Percentiles rank a stretch among this genome's conserved stretches.
phyloP scores from a whole-genome alignment of 1,140 invertebrate genomes.

The Cydia amplana region DNA sequence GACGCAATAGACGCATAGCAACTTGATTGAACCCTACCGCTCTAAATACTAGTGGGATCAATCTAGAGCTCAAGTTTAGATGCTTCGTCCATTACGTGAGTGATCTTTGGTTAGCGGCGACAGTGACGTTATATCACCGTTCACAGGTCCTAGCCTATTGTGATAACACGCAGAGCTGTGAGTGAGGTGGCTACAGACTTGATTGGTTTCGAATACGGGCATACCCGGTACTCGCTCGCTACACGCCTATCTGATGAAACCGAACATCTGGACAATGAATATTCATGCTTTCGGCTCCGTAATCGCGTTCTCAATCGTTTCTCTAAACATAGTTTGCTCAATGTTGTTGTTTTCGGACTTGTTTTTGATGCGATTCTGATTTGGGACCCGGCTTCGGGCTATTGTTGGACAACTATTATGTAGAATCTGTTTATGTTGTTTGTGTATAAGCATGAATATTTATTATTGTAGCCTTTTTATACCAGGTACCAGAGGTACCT shows the following conservation, averaged over 20 bases:
- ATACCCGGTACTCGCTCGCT: neutral
- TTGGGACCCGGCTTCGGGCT: conserved; percentile 12
- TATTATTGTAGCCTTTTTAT: neutral
- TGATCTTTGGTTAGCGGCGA: neutral
- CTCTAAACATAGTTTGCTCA: conserved; percentile 41
- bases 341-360: conserved; percentile 43
- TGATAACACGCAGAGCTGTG: conserved; percentile 17
- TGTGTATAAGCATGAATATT: neutral
- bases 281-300: conserved; percentile 50
- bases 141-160: conserved; percentile 24
- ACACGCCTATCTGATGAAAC: conserved; percentile 30
- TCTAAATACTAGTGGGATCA: too few relatives aligned
- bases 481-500: too few relatives aligned
- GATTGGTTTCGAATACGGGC: conserved; percentile 24
- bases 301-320: conserved; percentile 53
- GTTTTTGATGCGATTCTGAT: conserved; percentile 38
- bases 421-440: conserved; percentile 26
- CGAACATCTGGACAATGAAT: conserved; percentile 57
- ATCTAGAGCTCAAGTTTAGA: too few relatives aligned
- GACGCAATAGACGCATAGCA: too few relatives aligned
- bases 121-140: conserved; percentile 25
- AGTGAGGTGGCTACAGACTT: conserved; percentile 22
- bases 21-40: too few relatives aligned
- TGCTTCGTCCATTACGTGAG: neutral
- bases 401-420: conserved; percentile 36